These are phyloP conservation scores for Amazona finschi DNA, from an alignment of 2,797 vertebrate species.

Conservation along the genomic window DNA sequence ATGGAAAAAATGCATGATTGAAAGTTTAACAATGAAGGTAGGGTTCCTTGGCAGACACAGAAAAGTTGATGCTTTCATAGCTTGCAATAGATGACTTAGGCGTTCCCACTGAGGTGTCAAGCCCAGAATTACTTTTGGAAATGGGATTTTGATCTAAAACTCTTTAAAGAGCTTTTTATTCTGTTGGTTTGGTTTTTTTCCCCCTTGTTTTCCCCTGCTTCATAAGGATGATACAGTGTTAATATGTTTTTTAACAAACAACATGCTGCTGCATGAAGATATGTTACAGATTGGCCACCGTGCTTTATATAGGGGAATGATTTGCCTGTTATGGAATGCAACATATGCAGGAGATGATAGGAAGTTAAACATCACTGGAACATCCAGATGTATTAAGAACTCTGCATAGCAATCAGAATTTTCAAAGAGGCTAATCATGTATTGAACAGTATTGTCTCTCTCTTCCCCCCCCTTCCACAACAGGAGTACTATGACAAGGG, in stretches of 20 bases:
- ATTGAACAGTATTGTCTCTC: background rate
- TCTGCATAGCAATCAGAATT: background rate
- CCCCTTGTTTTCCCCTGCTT: background rate
- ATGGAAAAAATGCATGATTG: background rate
- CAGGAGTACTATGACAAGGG: slow-evolving; percentile 91
- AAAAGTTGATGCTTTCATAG: background rate
- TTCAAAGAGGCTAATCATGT: background rate
- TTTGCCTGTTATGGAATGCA: background rate
- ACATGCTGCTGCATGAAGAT: background rate
- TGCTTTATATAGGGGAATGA: background rate
- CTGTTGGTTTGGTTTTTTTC: background rate
- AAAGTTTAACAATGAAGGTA: background rate
- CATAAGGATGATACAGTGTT: background rate
- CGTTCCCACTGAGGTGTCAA: background rate
- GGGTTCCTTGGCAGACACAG: background rate
- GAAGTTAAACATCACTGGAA: background rate
- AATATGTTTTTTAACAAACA: background rate
- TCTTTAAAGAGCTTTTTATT: background rate
- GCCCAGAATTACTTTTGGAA: background rate
- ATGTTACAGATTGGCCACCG: background rate
- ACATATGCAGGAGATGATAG: background rate
- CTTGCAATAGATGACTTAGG: background rate
- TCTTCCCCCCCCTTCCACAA: background rate
- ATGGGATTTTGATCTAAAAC: background rate
- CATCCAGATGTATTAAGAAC: background rate